Evolutionary conservation across 2,888 invertebrate species (phyloP), one percentile per base, ranked within the genome.

Genomic region (Dynastes hyllus): DNA sequence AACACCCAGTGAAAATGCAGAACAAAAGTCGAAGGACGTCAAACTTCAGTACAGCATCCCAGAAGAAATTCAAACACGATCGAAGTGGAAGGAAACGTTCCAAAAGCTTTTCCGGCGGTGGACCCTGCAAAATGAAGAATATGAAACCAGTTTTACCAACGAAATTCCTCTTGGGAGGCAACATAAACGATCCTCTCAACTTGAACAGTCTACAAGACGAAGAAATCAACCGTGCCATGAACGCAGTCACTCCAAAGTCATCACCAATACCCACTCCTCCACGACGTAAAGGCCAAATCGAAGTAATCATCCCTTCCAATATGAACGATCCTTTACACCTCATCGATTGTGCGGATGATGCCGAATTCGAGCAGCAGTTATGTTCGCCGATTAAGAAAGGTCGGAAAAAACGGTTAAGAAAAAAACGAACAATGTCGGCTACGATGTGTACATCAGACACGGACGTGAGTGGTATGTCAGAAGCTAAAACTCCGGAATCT

Each of bases 161-260:
- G 0, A 97, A 97, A 88, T 98, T 98, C 89, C 90, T 97, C 3
- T 92, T 98, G 1, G 98, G 98, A 65, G 98, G 98, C 8, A 98
- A 97, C 88, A 98, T 98, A 83, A 95, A 95, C 83, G 98, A 98
- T 91, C 98, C 98, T 0, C 90, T 98, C 66, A 98, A 98, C 90
- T 90, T 98, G 80, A 97, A 96, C 86, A 97, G 97, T 86, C 91
- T 98, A 84, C 96, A 94, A 89, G 94, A 95, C 87, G 95, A 95
- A 87, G 94, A 94, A 84, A 91, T 94, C 27, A 94, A 93, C 85
- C 91, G 94, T 83, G 94, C 94, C 6, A 94, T 96, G 92, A 96
- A 96, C 89, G 95, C 95, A n/a, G 94, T 95, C 0, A 98, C 98
- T 16, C 98, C 98, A 76, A 95, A 96, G 86, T 96, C 97, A 45